These are phyloP conservation scores for Eulemur albifrons DNA, from an alignment of 2,797 vertebrate species.

Conservation along the genomic window DNA sequence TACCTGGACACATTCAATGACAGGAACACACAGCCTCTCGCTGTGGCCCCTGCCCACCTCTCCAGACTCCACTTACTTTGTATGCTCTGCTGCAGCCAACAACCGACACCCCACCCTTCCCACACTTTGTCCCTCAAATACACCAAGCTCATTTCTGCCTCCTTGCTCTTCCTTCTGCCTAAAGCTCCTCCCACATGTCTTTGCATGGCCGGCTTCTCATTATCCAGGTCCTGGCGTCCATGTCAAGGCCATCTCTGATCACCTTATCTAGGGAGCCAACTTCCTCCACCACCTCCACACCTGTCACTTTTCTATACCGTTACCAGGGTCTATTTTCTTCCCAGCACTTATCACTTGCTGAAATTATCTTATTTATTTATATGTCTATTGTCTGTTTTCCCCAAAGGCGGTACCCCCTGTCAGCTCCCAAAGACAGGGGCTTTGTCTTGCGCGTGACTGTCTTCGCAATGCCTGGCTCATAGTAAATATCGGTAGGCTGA, in stretches of 20 bases:
- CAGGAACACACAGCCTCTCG: background rate
- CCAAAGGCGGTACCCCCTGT: background rate
- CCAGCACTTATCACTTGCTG: background rate
- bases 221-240: background rate
- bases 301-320: background rate
- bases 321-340: background rate
- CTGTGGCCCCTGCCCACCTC: background rate
- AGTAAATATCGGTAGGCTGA: background rate
- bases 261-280: background rate
- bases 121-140: background rate
- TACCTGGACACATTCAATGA: background rate
- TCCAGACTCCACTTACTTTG: background rate
- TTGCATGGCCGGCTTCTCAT: background rate
- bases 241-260: background rate
- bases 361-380: slow-evolving; percentile 15
- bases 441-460: background rate
- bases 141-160: background rate
- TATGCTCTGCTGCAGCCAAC: background rate
- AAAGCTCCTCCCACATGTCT: background rate
- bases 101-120: no score
- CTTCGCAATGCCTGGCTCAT: background rate
- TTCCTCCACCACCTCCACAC: background rate
- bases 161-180: background rate
- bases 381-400: background rate
- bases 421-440: background rate